A percentile compares a stretch with the other conserved stretches of the same genome.
Evolutionary conservation across 2,888 invertebrate species (phyloP).

Genomic region (Bellardia pandia): DNA sequence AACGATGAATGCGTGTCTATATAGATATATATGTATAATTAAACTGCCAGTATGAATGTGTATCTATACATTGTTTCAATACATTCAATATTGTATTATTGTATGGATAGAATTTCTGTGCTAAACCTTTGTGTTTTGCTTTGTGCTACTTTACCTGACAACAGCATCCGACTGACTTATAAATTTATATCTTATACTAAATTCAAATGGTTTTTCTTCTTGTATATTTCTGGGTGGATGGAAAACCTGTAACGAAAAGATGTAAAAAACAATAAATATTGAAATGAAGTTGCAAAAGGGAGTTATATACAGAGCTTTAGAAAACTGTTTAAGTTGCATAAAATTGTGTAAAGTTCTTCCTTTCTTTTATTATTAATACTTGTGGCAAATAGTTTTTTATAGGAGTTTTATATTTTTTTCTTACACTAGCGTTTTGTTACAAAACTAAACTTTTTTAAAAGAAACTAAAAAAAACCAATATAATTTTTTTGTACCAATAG

Average conservation of each 20-base stretch:
- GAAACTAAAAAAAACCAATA: constrained; percentile 5
- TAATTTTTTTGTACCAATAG: constrained; percentile 4
- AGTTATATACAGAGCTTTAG: not conserved
- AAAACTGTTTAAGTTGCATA: constrained; percentile 50
- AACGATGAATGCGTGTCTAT: not conserved
- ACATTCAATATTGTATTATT: constrained; percentile 56
- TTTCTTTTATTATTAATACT: not conserved
- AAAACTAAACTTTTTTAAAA: constrained; percentile 45
- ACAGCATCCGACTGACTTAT: constrained; percentile 91
- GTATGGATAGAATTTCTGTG: constrained; percentile 28
- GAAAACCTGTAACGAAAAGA: constrained; percentile 81
- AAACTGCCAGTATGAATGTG: not conserved
- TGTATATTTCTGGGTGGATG: constrained; percentile 87
- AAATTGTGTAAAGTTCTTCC: constrained; percentile 47
- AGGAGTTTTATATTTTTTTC: no score
- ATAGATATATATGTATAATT: not conserved
- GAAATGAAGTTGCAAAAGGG: not conserved
- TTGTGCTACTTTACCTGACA: constrained; percentile 85
- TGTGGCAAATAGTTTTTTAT: constrained; percentile 1
- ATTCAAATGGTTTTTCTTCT: constrained; percentile 91
- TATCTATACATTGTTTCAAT: constrained; percentile 60
- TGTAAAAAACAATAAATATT: constrained; percentile 39
- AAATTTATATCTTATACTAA: constrained; percentile 92
- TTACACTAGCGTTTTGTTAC: not conserved
- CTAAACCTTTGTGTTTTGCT: constrained; percentile 26